phyloP scores from a whole-genome alignment of 1,140 invertebrate species.

The Vollenhovia emeryi region DNA sequence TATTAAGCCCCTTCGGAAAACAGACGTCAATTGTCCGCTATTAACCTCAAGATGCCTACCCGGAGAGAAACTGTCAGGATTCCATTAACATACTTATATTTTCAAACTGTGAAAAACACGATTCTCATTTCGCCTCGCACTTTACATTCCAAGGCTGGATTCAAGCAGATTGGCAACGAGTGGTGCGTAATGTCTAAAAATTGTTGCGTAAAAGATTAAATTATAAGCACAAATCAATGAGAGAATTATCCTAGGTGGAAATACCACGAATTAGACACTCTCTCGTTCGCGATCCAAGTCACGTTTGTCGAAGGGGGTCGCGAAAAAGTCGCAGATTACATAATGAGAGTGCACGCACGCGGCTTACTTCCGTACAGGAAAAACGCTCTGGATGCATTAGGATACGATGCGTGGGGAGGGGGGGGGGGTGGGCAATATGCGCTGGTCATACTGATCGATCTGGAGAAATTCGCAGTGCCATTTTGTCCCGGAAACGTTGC shows the following conservation, averaged over 20 bases:
- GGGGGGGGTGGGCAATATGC: background rate
- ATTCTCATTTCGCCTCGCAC: background rate
- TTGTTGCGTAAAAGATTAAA: background rate
- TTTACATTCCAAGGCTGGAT: background rate
- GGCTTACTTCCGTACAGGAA: slow-evolving; percentile 13
- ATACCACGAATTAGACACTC: background rate
- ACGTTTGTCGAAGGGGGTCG: background rate
- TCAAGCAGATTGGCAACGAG: background rate
- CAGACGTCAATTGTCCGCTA: background rate
- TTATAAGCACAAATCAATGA: background rate
- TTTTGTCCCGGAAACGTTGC: slow-evolving; percentile 45
- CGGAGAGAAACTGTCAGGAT: background rate
- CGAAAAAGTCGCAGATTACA: background rate
- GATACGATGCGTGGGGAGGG: background rate
- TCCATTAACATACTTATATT: slow-evolving; percentile 2
- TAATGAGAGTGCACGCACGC: slow-evolving; percentile 14
- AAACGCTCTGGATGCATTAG: slow-evolving; percentile 6
- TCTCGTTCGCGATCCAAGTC: background rate
- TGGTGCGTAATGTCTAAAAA: background rate
- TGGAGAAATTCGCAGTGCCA: slow-evolving; percentile 28
- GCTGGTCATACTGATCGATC: slow-evolving; percentile 33
- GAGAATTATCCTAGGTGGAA: background rate
- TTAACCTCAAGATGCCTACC: slow-evolving; percentile 6
- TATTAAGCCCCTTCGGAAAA: slow-evolving; percentile 14
- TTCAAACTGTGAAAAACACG: background rate